Conservation (phyloP, 2,888 invertebrate genomes). For the Eutolmus rufibarbis region DNA sequence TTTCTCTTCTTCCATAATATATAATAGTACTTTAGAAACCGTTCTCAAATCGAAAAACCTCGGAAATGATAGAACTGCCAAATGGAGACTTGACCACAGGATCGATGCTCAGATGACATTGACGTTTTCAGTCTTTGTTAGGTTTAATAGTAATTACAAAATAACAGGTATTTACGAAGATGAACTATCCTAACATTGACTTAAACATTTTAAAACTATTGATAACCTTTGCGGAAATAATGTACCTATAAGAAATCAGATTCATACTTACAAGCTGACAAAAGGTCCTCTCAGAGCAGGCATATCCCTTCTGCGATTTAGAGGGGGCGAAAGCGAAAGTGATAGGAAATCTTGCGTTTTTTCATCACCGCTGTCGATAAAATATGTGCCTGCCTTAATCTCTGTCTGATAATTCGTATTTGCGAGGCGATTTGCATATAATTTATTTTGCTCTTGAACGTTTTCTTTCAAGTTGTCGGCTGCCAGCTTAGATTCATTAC, state of each 20-base stretch:
- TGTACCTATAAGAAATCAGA: background rate
- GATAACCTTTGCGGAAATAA: too few species aligned
- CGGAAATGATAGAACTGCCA: too few species aligned
- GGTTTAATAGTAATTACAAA: too few species aligned
- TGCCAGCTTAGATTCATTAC: background rate
- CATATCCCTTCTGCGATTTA: conserved; percentile 62
- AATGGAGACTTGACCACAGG: too few species aligned
- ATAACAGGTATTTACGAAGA: too few species aligned
- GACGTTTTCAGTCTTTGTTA: too few species aligned
- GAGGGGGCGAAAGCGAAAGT: conserved; percentile 61
- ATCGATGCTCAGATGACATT: too few species aligned
- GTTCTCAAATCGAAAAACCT: too few species aligned
- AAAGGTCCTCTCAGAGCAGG: conserved; percentile 61
- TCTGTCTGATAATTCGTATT: background rate
- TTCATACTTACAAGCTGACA: conserved; percentile 61
- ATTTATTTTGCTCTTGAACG: background rate
- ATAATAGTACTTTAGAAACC: too few species aligned
- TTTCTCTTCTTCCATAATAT: too few species aligned
- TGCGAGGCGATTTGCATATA: background rate
- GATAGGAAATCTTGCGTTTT: conserved; percentile 62
- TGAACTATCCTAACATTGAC: too few species aligned
- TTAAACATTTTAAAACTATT: too few species aligned
- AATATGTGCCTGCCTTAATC: background rate
- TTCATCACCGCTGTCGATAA: conserved; percentile 57
- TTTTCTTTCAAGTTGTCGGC: background rate